Conservation (phyloP, 2,888 invertebrate genomes). For the Himalopsyche anomala region DNA sequence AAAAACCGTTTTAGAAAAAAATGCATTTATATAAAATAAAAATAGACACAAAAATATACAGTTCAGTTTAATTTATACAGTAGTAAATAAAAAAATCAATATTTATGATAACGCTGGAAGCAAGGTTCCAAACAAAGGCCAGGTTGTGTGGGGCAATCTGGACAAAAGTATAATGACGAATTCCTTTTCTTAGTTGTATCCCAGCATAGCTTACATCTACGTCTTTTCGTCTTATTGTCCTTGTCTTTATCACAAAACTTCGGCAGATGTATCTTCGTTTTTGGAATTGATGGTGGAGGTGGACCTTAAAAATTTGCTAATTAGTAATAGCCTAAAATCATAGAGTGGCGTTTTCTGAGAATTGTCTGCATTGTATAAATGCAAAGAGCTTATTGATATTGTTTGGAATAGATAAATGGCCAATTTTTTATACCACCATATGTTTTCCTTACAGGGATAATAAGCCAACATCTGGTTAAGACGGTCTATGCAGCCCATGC, state of each 20-base stretch:
- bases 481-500: slow-evolving; percentile 25
- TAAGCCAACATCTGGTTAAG: slow-evolving; percentile 32
- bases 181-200: slow-evolving; percentile 1
- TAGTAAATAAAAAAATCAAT: no score
- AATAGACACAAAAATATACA: no score
- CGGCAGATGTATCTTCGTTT: neutral
- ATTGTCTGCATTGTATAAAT: slow-evolving; percentile 39
- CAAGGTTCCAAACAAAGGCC: no score
- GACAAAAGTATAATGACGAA: no score
- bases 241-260: neutral
- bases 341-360: neutral
- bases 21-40: no score
- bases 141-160: no score
- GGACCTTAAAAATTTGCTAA: neutral
- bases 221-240: neutral
- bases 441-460: slow-evolving; percentile 42
- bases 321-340: slow-evolving; percentile 32
- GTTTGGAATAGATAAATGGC: neutral
- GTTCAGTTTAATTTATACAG: no score
- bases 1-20: no score
- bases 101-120: no score
- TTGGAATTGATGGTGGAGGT: neutral
- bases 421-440: slow-evolving; percentile 10
- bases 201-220: neutral
- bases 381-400: neutral